Percentiles rank a stretch among this genome's conserved stretches.
These are phyloP conservation scores for Nesoenas mayeri DNA, from an alignment of 2,113 vertebrate species.

Conservation along the genomic window DNA sequence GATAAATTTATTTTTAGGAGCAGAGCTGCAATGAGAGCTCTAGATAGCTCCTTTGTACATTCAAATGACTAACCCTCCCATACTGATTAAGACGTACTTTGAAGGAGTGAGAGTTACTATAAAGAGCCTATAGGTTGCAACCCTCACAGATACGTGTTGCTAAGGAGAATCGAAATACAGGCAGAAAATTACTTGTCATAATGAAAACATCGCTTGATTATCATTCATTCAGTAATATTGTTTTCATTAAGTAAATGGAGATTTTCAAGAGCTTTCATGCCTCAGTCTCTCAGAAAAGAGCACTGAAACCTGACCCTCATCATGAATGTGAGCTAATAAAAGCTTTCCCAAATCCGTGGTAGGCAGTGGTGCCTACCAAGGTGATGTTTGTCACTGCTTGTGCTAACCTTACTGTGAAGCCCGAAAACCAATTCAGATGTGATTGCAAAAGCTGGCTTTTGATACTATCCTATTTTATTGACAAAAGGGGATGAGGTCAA, in stretches of 20 bases:
- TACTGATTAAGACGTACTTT: background rate
- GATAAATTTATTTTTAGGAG: background rate
- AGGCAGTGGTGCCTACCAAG: conserved; percentile 30
- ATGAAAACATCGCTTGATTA: conserved; percentile 66
- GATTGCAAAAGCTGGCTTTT: conserved; percentile 43
- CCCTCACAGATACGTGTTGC: background rate
- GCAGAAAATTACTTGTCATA: conserved; percentile 52
- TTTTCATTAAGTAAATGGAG: conserved; percentile 67
- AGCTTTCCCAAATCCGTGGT: conserved; percentile 52
- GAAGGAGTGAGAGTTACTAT: background rate
- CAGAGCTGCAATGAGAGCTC: background rate
- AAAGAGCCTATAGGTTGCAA: background rate
- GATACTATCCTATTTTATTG: conserved; percentile 65
- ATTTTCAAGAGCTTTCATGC: conserved; percentile 64
- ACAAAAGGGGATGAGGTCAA: conserved; percentile 46
- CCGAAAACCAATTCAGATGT: conserved; percentile 58
- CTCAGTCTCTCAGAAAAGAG: conserved; percentile 33
- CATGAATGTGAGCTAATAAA: conserved; percentile 55
- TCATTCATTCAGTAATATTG: conserved; percentile 64
- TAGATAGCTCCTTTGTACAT: background rate
- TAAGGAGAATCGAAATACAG: conserved; percentile 34
- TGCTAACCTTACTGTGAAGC: conserved; percentile 51
- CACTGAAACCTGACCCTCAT: conserved; percentile 43
- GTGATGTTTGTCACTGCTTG: conserved; percentile 57
- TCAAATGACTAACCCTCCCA: background rate